Conservation (phyloP, 2,888 invertebrate species). For the Cephalotes varians region DNA sequence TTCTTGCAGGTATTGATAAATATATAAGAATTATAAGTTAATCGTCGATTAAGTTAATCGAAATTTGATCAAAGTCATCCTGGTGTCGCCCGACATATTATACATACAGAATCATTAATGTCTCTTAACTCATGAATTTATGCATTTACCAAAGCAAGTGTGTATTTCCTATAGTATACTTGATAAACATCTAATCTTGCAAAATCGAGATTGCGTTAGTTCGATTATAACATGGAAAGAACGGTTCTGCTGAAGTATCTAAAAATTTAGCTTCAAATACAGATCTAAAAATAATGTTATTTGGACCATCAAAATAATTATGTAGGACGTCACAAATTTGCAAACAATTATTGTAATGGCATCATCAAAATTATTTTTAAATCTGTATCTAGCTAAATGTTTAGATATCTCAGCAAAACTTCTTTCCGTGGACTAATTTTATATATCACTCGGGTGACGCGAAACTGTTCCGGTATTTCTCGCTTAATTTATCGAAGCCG, state of each 20-base stretch:
- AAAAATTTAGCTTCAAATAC: too few relatives aligned
- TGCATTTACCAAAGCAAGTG: background rate
- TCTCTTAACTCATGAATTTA: background rate
- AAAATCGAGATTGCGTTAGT: background rate
- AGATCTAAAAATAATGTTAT: too few relatives aligned
- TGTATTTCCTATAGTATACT: too few relatives aligned
- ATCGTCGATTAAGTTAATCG: background rate
- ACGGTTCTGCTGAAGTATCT: too few relatives aligned
- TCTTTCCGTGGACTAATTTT: too few relatives aligned
- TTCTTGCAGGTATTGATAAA: background rate
- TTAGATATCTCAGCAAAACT: too few relatives aligned
- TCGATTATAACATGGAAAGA: too few relatives aligned
- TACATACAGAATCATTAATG: background rate
- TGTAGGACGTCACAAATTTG: too few relatives aligned
- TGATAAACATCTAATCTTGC: background rate
- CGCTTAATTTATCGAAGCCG: slow-evolving; percentile 11
- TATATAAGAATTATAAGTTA: background rate
- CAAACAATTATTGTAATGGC: too few relatives aligned
- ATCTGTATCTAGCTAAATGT: too few relatives aligned
- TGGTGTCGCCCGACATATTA: background rate
- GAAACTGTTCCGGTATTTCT: background rate
- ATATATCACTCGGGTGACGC: background rate
- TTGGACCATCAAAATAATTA: too few relatives aligned
- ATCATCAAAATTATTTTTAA: too few relatives aligned
- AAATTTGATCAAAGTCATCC: background rate